These are phyloP conservation scores for Maniola hyperantus DNA, from an alignment of 2,888 invertebrate species.

Conservation along the genomic window DNA sequence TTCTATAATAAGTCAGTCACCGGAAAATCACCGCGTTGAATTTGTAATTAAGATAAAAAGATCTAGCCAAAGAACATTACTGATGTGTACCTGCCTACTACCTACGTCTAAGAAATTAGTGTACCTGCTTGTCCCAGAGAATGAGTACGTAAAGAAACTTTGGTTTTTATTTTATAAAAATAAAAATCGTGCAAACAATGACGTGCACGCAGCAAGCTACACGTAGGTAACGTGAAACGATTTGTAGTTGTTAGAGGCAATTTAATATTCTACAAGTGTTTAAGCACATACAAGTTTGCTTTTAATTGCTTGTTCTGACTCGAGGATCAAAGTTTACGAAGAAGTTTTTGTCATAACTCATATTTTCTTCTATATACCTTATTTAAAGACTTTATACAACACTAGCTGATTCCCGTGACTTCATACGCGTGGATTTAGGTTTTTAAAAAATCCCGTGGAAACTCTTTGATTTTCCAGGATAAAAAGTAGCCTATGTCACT, in stretches of 20 bases:
- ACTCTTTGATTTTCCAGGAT: too few species aligned
- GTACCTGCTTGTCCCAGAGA: constrained; percentile 21
- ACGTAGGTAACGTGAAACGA: constrained; percentile 47
- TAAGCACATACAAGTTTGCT: constrained; percentile 28
- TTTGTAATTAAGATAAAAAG: constrained; percentile 32
- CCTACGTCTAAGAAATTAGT: constrained; percentile 23
- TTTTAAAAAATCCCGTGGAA: too few species aligned
- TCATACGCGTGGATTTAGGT: too few species aligned
- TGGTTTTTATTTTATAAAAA: constrained; percentile 29
- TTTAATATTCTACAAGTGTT: constrained; percentile 39
- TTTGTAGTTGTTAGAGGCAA: constrained; percentile 42
- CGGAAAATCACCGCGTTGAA: constrained; percentile 36
- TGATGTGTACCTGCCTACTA: too few species aligned
- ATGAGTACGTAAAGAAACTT: constrained; percentile 5
- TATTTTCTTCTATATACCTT: too few species aligned
- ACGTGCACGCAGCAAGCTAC: constrained; percentile 39
- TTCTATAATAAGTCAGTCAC: constrained; percentile 33
- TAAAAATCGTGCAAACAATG: constrained; percentile 50
- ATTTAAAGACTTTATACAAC: too few species aligned
- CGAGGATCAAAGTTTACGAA: neutral
- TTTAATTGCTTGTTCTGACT: constrained; percentile 7
- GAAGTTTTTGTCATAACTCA: neutral
- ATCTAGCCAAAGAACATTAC: constrained; percentile 21
- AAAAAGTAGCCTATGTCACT: too few species aligned
- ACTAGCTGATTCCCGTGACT: too few species aligned